Evolutionary conservation across 1,140 invertebrate species (phyloP).

Genomic region (Aphaenogaster floridana): DNA sequence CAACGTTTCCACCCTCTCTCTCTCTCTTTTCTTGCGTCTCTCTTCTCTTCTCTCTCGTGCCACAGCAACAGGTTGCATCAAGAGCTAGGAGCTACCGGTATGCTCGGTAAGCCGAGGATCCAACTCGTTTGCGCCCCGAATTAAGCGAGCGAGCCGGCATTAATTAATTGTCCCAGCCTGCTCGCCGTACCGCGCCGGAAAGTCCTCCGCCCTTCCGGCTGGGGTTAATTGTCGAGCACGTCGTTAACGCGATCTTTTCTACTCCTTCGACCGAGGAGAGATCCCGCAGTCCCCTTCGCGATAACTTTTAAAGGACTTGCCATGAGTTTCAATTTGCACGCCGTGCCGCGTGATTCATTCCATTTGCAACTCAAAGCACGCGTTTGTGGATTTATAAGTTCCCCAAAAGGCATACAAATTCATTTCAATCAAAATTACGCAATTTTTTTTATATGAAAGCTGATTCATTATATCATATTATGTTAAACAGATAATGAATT

Average conservation of each 20-base stretch:
- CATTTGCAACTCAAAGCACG: conserved; percentile 20
- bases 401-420: neutral
- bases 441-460: neutral
- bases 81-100: conserved; percentile 53
- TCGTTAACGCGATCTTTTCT: conserved; percentile 74
- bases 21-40: conserved; percentile 33
- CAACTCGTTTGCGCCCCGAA: conserved; percentile 83
- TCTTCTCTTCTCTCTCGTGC: conserved; percentile 47
- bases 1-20: conserved; percentile 66
- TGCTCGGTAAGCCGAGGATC: conserved; percentile 71
- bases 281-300: conserved; percentile 63
- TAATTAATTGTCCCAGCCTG: conserved; percentile 80
- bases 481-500: too few species aligned
- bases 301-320: conserved; percentile 62
- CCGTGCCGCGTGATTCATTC: conserved; percentile 30
- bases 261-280: conserved; percentile 53
- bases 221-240: conserved; percentile 67
- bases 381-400: neutral
- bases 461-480: neutral
- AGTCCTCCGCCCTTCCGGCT: conserved; percentile 43
- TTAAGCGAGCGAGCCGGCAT: conserved; percentile 80
- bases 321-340: conserved; percentile 49
- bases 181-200: conserved; percentile 67
- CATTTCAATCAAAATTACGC: neutral
- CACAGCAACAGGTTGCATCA: conserved; percentile 82